Evolutionary conservation across 2,888 invertebrate species (phyloP).

Genomic region (Anaspis maculata): DNA sequence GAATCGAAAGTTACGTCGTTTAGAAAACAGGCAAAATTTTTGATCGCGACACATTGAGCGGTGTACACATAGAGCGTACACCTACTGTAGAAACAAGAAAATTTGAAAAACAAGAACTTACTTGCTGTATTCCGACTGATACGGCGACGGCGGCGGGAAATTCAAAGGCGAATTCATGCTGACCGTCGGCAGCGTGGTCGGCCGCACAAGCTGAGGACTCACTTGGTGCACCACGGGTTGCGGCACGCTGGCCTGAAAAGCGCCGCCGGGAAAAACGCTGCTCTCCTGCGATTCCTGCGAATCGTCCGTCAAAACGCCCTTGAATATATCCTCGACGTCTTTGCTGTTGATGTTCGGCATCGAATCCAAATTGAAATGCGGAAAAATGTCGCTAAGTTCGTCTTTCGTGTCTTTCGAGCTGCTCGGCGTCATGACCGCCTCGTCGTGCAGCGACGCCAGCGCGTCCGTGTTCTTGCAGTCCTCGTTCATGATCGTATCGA

Average conservation of each 20-base stretch:
- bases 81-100: no score
- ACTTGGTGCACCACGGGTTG: conserved; percentile 19
- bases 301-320: conserved; percentile 80
- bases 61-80: no score
- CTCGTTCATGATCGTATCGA: conserved; percentile 61
- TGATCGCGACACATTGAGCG: no score
- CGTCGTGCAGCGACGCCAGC: conserved; percentile 44
- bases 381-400: conserved; percentile 57
- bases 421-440: conserved; percentile 35
- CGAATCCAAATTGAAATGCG: conserved; percentile 67
- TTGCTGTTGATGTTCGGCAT: conserved; percentile 85
- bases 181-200: conserved; percentile 42
- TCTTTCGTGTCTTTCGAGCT: conserved; percentile 56
- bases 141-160: conserved; percentile 67
- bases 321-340: conserved; percentile 87
- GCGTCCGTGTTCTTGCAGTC: conserved; percentile 48
- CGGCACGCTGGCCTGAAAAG: conserved; percentile 9
- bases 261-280: conserved; percentile 43
- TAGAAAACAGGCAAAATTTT: no score
- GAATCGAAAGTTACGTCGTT: no score
- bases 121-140: conserved; percentile 77
- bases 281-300: conserved; percentile 73
- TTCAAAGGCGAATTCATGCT: conserved; percentile 59
- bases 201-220: conserved; percentile 35
- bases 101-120: conserved; percentile 38